These are phyloP conservation scores for Dicentrarchus labrax DNA, from an alignment of 2,113 vertebrate genomes.

Conservation along the genomic window DNA sequence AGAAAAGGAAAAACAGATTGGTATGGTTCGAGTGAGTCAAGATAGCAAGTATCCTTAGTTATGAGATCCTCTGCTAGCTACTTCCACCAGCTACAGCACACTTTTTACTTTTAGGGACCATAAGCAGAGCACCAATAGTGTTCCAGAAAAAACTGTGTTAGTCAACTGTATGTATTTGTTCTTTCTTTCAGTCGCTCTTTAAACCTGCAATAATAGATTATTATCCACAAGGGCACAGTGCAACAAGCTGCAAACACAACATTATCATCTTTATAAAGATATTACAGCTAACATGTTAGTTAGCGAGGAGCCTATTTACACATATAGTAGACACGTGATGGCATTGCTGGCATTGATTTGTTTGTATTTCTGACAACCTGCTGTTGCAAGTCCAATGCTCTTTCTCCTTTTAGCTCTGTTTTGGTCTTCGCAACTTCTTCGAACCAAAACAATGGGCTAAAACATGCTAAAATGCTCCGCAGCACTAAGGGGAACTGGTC, in stretches of 20 bases:
- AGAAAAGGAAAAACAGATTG: too few species aligned
- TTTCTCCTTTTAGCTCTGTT: too few species aligned
- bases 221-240: too few species aligned
- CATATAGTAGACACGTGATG: background rate
- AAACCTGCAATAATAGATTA: background rate
- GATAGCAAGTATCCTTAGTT: background rate
- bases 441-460: too few species aligned
- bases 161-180: background rate
- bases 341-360: background rate
- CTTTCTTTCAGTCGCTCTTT: background rate
- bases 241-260: background rate
- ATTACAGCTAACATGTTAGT: background rate
- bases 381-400: too few species aligned
- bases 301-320: background rate
- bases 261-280: background rate
- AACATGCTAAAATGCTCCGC: too few species aligned
- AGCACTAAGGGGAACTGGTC: too few species aligned
- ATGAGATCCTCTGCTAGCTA: background rate
- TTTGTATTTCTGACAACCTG: background rate
- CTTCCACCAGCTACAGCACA: background rate
- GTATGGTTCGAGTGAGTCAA: too few species aligned
- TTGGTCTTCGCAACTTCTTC: too few species aligned
- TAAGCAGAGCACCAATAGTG: background rate
- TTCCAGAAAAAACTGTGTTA: background rate
- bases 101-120: background rate